Evolutionary conservation across 2,113 vertebrate species (phyloP), one percentile per base, ranked within the genome.

Genomic region (Chionomys nivalis): DNA sequence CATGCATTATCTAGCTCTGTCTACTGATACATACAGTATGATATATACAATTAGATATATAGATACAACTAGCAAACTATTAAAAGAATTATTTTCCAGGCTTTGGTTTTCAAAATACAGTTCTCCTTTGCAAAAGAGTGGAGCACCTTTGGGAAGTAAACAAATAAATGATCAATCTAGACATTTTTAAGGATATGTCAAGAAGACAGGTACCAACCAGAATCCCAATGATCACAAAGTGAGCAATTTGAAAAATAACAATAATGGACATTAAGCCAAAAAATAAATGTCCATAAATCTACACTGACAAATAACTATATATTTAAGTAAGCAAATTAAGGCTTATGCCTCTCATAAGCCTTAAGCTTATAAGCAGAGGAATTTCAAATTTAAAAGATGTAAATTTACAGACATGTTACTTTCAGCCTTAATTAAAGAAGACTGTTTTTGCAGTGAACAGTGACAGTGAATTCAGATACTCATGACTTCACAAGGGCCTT

Each of bases 91-190:
- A 73, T 36, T 49, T 49, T 93, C 31, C 39, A 91, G 33, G 55
- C 87, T 16, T 73, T 94, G 63, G 65, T 90, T 94, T 94, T n/a
- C 73, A 83, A 93, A 88, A 49, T 70, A 33, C 6, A 44, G 63
- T 87, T 96, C 61, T 75, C 39, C 68, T 87, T 77, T 66, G 12
- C 44, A 93, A 94, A 93, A 21, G 26, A 93, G 39, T 19, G 55
- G n/a, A 23, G 63, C 6, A 85, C 12, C 55, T 95, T 79, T 73
- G 85, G 91, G 79, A 89, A 89, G 63, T 47, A 66, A 88, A 16
- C 65, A 36, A 23, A 90, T 72, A 63, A 63, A 85, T 63, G 21
- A 88, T 85, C 6, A 78, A 16, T 26, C 12, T 89, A 44, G n/a
- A 88, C 21, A 86, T 91, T 95, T 91, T 86, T 76, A 26, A 52